phyloP scores from a whole-genome alignment of 2,113 vertebrate genomes.

The Agapornis roseicollis region DNA sequence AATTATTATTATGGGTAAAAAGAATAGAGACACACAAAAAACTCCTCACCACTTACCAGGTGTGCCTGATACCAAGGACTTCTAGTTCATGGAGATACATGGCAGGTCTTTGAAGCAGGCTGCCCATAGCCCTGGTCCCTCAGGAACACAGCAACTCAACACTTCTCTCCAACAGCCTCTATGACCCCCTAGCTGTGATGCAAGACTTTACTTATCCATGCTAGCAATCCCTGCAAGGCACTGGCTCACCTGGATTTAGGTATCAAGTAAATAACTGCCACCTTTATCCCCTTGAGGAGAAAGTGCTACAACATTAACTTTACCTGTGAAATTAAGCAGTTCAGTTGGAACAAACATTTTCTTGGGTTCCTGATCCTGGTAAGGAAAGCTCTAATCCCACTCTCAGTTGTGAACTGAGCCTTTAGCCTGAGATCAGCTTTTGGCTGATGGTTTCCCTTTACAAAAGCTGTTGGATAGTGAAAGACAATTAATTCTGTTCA shows the following conservation, averaged over 20 bases:
- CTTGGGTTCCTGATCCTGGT: background rate
- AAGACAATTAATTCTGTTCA: background rate
- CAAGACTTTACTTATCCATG: background rate
- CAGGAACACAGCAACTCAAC: background rate
- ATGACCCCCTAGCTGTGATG: rapidly evolving
- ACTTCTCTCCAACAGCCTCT: background rate
- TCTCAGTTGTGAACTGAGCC: background rate
- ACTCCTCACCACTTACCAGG: background rate
- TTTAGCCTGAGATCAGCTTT: background rate
- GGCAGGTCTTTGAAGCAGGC: background rate
- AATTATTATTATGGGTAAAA: background rate
- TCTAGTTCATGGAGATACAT: background rate
- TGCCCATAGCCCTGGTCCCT: background rate
- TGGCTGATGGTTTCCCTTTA: background rate
- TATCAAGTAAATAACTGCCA: background rate
- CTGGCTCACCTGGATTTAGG: background rate
- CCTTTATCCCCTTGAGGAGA: background rate
- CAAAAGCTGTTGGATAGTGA: background rate
- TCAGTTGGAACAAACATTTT: background rate
- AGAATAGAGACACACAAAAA: background rate
- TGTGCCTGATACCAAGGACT: background rate
- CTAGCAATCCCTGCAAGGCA: background rate
- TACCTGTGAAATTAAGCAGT: background rate
- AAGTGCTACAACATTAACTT: background rate
- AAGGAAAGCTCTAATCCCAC: background rate